These are phyloP conservation scores for Drosophila rubida DNA, from an alignment of 2,888 invertebrate genomes.

Conservation along the genomic window DNA sequence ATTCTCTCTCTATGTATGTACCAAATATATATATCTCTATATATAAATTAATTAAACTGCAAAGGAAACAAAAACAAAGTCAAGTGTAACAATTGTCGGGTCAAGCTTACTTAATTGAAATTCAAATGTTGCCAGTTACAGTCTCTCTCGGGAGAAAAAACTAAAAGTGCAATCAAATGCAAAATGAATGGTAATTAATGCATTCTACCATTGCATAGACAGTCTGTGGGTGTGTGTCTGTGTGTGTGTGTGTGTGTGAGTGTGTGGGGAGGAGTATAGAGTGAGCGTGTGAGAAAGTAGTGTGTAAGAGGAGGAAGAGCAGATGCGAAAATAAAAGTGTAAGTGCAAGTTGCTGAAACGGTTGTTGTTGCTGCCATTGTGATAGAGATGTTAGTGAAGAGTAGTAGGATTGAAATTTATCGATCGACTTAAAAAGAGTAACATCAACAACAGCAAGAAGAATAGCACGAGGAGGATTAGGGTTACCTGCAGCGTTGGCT, in stretches of 20 bases:
- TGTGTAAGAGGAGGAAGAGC: constrained; percentile 10
- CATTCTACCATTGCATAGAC: constrained; percentile 9
- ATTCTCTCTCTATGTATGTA: background rate
- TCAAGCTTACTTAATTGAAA: constrained; percentile 29
- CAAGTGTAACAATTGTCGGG: constrained; percentile 26
- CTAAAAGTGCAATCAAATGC: constrained; percentile 34
- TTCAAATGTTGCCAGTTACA: constrained; percentile 27
- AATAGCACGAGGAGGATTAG: constrained; percentile 12
- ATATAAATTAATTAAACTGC: constrained; percentile 44
- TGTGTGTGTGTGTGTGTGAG: background rate
- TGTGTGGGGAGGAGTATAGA: background rate
- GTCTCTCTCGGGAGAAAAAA: background rate
- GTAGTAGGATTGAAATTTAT: constrained; percentile 38
- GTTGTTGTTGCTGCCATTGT: constrained; percentile 13
- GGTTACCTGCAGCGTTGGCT: constrained; percentile 6
- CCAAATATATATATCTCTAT: constrained; percentile 11
- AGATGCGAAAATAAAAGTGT: constrained; percentile 42
- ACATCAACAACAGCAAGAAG: constrained; percentile 13
- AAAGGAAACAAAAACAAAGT: constrained; percentile 8
- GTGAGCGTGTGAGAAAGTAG: constrained; percentile 28
- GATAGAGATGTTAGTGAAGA: constrained; percentile 32
- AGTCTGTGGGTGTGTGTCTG: background rate
- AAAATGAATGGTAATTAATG: constrained; percentile 54
- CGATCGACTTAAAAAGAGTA: constrained; percentile 34
- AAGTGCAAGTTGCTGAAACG: constrained; percentile 20